phyloP scores from a whole-genome alignment of 2,113 vertebrate species.

The Ia io region DNA sequence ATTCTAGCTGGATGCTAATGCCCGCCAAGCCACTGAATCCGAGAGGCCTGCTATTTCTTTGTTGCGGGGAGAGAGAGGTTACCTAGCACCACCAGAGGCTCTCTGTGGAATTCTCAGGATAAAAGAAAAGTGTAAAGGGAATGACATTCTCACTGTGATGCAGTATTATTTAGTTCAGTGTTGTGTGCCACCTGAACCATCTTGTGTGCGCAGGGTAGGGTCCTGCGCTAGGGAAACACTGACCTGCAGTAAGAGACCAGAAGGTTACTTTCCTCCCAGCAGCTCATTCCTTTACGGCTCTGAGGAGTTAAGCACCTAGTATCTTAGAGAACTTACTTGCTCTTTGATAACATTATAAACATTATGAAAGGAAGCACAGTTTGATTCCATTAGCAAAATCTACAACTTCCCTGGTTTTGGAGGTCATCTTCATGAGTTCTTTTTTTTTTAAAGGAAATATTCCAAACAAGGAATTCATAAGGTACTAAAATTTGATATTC shows the following conservation, averaged over 20 bases:
- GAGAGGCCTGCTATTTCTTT: not conserved
- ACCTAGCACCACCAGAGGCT: not conserved
- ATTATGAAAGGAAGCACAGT: conserved; percentile 22
- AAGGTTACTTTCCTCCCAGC: not conserved
- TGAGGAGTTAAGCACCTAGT: not conserved
- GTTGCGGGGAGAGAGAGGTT: not conserved
- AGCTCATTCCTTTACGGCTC: not conserved
- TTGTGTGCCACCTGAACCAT: not conserved
- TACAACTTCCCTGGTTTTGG: not conserved
- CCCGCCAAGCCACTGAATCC: not conserved
- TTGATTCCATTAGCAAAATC: conserved; percentile 44
- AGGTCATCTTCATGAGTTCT: not conserved
- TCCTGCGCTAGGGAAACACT: not conserved
- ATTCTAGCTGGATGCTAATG: not conserved
- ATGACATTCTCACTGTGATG: not conserved
- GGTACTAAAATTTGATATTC: not conserved
- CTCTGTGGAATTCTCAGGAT: not conserved
- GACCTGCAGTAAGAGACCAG: not conserved
- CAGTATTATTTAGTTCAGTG: not conserved
- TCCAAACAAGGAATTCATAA: conserved; percentile 19
- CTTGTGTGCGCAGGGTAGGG: not conserved
- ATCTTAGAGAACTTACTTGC: not conserved
- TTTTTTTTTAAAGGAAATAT: conserved; percentile 45
- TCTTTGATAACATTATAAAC: conserved; percentile 18
- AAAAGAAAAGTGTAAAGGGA: not conserved